Percentiles rank a stretch among this genome's conserved stretches.
Conservation (phyloP, 2,113 vertebrate genomes). For the Cairina moschata region DNA sequence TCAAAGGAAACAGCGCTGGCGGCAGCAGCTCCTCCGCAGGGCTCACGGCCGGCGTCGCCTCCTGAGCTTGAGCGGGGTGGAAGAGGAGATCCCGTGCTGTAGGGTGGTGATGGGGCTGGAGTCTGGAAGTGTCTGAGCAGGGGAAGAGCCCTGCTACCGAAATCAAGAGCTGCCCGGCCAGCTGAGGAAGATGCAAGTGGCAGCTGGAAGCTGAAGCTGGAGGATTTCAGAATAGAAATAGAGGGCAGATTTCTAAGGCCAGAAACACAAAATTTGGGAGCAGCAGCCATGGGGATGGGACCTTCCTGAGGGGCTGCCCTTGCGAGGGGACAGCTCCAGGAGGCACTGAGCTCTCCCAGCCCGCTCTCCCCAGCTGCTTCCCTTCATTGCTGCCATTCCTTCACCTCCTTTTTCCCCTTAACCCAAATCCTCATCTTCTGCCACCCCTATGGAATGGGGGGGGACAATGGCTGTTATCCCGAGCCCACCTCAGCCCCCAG, state of each 20-base stretch:
- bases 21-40: background rate
- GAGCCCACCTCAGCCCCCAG: background rate
- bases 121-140: background rate
- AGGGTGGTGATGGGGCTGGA: background rate
- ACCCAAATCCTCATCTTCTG: background rate
- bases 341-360: accelerated
- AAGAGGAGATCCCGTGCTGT: background rate
- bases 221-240: slow-evolving; percentile 13
- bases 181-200: background rate
- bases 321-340: accelerated
- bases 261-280: background rate
- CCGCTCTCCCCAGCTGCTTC: accelerated
- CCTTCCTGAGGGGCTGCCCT: background rate
- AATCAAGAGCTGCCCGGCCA: background rate
- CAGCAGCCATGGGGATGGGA: background rate
- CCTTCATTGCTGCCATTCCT: accelerated
- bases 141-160: accelerated
- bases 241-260: background rate
- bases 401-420: background rate
- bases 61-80: background rate
- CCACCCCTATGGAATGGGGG: accelerated
- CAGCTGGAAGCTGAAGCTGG: slow-evolving; percentile 14
- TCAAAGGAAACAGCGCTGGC: background rate
- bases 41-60: background rate
- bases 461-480: accelerated